A percentile compares a stretch with the other conserved stretches of the same genome.
These are phyloP conservation scores for Streptopelia turtur DNA, from an alignment of 2,797 vertebrate species.

Conservation along the genomic window DNA sequence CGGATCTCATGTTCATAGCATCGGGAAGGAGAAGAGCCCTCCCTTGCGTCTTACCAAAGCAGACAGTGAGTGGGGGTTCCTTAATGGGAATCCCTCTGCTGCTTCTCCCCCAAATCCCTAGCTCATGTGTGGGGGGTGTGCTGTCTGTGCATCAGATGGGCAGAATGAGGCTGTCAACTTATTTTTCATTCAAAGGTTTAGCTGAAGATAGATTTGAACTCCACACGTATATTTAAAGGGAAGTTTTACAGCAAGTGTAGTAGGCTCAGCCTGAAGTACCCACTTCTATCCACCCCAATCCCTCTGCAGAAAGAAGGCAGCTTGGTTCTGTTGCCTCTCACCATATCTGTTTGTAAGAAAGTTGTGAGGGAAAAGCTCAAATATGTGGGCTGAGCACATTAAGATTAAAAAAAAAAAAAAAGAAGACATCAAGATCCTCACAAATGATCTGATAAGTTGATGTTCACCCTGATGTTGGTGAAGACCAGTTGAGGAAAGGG, in stretches of 20 bases:
- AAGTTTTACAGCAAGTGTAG: neutral
- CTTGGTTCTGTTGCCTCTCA: neutral
- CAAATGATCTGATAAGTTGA: neutral
- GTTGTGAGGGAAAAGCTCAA: conserved; percentile 14
- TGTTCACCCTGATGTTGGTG: neutral
- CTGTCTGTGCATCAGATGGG: neutral
- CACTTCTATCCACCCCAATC: neutral
- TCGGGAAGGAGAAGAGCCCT: conserved; percentile 2
- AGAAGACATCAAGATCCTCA: neutral
- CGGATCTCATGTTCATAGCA: fast-evolving
- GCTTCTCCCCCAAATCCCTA: conserved; percentile 20
- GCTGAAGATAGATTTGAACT: conserved; percentile 16
- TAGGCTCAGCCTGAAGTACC: conserved; percentile 18
- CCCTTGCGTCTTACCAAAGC: neutral
- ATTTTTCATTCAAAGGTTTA: neutral
- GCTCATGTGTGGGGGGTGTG: neutral
- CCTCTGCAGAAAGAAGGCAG: neutral
- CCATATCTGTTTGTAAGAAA: neutral
- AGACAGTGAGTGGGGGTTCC: neutral
- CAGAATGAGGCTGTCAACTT: neutral
- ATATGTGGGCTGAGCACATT: conserved; percentile 3
- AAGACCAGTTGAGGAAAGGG: neutral
- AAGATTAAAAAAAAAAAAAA: neutral
- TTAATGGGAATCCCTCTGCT: conserved; percentile 8
- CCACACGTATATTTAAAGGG: neutral